Percentiles rank a stretch among this genome's conserved stretches.
Conservation (phyloP, 2,113 vertebrate species). For the Callorhinus ursinus region DNA sequence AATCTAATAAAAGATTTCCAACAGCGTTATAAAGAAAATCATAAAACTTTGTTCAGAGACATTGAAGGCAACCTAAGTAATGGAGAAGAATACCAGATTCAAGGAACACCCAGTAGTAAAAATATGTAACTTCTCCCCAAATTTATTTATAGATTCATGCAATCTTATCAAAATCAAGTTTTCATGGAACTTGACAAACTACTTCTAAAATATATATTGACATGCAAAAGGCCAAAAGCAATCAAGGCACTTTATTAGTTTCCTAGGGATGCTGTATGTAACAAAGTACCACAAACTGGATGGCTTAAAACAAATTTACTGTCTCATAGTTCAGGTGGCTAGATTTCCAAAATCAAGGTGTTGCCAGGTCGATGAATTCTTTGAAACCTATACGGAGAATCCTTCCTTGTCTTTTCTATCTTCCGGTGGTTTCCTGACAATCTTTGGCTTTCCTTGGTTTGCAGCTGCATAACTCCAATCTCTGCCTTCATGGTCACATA, state of each 20-base stretch:
- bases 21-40: not conserved
- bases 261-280: not conserved
- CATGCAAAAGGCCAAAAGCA: not conserved
- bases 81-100: not conserved
- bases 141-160: not conserved
- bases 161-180: conserved; percentile 31
- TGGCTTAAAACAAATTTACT: not conserved
- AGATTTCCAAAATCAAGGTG: conserved; percentile 2
- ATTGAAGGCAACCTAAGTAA: not conserved
- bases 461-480: not conserved
- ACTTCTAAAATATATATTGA: conserved; percentile 22
- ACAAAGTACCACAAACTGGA: not conserved
- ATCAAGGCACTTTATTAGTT: not conserved
- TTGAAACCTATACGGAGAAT: not conserved
- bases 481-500: not conserved
- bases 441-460: not conserved
- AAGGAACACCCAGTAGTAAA: not conserved
- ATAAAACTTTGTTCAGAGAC: not conserved
- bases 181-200: not conserved
- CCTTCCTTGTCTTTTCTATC: not conserved
- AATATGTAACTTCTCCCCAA: not conserved
- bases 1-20: not conserved
- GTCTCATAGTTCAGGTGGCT: not conserved
- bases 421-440: not conserved
- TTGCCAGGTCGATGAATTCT: not conserved